Base-by-base conservation (phyloP, 2,888 invertebrate genomes). In the Galerucella nymphaeae region DNA sequence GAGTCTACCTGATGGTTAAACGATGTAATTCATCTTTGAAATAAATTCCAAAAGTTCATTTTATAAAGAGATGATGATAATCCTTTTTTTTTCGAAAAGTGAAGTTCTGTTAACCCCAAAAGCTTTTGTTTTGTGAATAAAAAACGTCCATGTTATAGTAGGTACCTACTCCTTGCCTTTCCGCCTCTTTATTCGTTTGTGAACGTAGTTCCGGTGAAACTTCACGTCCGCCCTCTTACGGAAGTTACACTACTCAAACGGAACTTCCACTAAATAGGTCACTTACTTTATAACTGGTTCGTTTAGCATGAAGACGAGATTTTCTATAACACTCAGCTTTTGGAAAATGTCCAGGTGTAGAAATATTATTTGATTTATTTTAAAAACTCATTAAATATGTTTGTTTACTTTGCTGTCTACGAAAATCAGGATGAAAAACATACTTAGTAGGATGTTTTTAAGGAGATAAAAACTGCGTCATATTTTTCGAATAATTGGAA, bases 191-290 rank as follows among this genome's bases (percentile, higher is more conserved):
- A 16, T 62, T 42, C 18, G 61, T 62, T 41, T 62, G 41, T 62
- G 13, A 62, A 42, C 61, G 38, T 62, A 42, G 41, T 62, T 62
- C 61, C 61, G 61, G 61, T 62, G 16, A 62, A 62, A 62, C 41
- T 38, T 16, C 14, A 62, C 61, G 30, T 18, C 61, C 42, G 30
- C 18, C 61, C 18, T 62, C 41, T 62, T n/a, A 16, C 42, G 61
- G 42, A 62, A 41, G 42, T 62, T 23, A 42, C 42, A 11, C 16
- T 62, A 62, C 18, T 18, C 11, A 42, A 62, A 62, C 61, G 42
- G 38, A 62, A 42, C 59, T 30, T 30, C 3, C 38, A 14, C n/a
- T 59, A 59, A 59, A 59, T 59, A 59, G 53, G 53, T 53, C 53
- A 53, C 18, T 16, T 10, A 18, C 18, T 18, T 48, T n/a, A 48